A percentile compares a stretch with the other conserved stretches of the same genome.
phyloP scores from a whole-genome alignment of 1,140 invertebrate species.

The Bombus polaris region DNA sequence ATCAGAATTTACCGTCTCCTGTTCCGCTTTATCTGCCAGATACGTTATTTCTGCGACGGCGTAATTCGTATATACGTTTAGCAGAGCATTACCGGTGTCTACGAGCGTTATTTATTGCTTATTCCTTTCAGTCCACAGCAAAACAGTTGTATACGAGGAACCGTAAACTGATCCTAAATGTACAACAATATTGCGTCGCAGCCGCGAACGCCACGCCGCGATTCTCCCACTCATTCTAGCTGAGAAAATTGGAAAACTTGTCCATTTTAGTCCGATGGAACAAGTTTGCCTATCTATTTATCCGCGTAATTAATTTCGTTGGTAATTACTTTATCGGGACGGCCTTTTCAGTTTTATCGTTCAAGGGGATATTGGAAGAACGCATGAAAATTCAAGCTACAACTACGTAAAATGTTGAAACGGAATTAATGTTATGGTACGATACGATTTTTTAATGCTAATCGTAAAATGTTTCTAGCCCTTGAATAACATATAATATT shows the following conservation, averaged over 20 bases:
- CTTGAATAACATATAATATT: neutral
- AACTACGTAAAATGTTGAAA: too few species aligned
- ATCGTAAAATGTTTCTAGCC: neutral
- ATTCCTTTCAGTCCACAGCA: conserved; percentile 42
- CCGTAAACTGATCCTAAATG: conserved; percentile 52
- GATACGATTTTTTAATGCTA: neutral
- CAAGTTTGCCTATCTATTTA: conserved; percentile 51
- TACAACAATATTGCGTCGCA: conserved; percentile 39
- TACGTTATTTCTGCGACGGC: conserved; percentile 48
- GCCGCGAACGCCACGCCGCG: too few species aligned
- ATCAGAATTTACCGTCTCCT: conserved; percentile 58
- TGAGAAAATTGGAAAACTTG: conserved; percentile 63
- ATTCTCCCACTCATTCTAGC: conserved; percentile 34
- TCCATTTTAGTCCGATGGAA: conserved; percentile 22
- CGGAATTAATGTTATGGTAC: neutral
- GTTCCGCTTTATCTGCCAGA: conserved; percentile 52
- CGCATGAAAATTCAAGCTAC: neutral
- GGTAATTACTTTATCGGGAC: conserved; percentile 53
- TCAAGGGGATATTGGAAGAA: neutral
- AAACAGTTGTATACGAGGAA: conserved; percentile 38
- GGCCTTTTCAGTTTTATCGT: neutral
- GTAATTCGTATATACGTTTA: conserved; percentile 59
- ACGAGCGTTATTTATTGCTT: conserved; percentile 61
- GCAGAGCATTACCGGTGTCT: conserved; percentile 54
- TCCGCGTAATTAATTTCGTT: conserved; percentile 54